These are phyloP conservation scores for Sericinus montela DNA, from an alignment of 2,888 invertebrate genomes.

Conservation along the genomic window DNA sequence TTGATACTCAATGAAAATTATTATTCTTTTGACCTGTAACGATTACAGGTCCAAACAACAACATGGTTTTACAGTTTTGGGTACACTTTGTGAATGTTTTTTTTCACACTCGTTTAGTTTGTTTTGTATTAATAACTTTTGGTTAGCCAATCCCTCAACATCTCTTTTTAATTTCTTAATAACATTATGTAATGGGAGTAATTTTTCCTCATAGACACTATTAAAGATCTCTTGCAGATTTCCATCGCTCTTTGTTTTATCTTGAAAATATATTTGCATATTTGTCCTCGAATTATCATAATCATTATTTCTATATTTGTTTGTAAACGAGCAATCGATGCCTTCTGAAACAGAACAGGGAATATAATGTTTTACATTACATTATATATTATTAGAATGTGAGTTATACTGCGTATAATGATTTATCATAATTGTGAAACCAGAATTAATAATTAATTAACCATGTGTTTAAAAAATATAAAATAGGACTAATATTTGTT, in stretches of 20 bases:
- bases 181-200: conserved; percentile 50
- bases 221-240: conserved; percentile 25
- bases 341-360: background rate
- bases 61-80: conserved; percentile 28
- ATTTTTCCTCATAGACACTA: conserved; percentile 44
- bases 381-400: too few relatives aligned
- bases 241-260: conserved; percentile 6
- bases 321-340: background rate
- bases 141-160: conserved; percentile 39
- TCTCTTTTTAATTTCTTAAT: conserved; percentile 49
- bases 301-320: conserved; percentile 15
- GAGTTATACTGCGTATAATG: too few relatives aligned
- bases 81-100: conserved; percentile 26
- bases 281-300: background rate
- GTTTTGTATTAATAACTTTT: conserved; percentile 38
- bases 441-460: too few relatives aligned
- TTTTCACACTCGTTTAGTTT: conserved; percentile 27
- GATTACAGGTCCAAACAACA: background rate
- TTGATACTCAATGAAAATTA: too few relatives aligned
- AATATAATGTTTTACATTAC: too few relatives aligned
- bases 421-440: too few relatives aligned
- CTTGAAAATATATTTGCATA: conserved; percentile 4
- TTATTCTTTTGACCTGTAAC: too few relatives aligned
- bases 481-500: too few relatives aligned
- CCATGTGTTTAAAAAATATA: too few relatives aligned